Evolutionary conservation across 2,113 vertebrate species (phyloP).

Genomic region (Pedetes capensis): DNA sequence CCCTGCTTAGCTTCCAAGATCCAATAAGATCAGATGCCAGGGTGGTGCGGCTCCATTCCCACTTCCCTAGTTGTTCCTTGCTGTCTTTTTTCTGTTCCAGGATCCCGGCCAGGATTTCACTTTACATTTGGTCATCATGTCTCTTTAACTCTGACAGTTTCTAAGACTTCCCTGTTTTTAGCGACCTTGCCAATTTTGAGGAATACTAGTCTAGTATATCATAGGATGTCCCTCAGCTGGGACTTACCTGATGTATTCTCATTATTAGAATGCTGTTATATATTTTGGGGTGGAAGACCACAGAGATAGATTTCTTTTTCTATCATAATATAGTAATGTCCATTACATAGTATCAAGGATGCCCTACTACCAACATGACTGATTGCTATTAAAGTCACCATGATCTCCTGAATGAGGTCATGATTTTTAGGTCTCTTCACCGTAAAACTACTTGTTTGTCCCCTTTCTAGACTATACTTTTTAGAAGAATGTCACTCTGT

Average conservation of each 20-base stretch:
- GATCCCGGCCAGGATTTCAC: not conserved
- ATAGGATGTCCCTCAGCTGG: not conserved
- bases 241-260: not conserved
- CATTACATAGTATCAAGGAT: not conserved
- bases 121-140: too few species aligned
- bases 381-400: not conserved
- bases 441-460: not conserved
- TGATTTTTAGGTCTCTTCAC: not conserved
- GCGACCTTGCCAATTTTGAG: not conserved
- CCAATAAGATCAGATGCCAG: too few species aligned
- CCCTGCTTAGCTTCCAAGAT: too few species aligned
- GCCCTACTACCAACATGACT: accelerated
- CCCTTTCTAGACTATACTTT: not conserved
- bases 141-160: not conserved
- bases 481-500: not conserved
- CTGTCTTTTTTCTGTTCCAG: not conserved
- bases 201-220: not conserved
- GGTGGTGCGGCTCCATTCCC: too few species aligned
- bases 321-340: not conserved
- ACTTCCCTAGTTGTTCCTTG: not conserved
- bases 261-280: not conserved
- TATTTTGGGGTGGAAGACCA: not conserved
- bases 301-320: not conserved
- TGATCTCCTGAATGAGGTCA: not conserved
- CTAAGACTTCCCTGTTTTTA: not conserved